Percentiles rank a stretch among this genome's conserved stretches.
Evolutionary conservation across 2,888 invertebrate genomes (phyloP).

Genomic region (Hyposoter dolosus): DNA sequence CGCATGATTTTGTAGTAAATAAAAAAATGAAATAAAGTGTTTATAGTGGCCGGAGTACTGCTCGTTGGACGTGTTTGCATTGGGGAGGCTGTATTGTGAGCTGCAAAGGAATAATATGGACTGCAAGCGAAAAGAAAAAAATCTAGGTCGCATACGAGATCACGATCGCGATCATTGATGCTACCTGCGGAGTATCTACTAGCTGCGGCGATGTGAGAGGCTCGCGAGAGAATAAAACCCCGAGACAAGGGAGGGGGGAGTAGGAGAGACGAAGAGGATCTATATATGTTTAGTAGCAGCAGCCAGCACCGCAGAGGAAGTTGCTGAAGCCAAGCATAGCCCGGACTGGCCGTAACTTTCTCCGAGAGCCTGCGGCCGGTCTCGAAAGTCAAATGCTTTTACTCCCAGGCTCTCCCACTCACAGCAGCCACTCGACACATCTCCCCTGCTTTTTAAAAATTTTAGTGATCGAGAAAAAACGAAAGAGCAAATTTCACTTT

Average conservation of each 20-base stretch:
- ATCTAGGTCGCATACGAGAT: conserved; percentile 66
- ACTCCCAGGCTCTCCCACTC: conserved; percentile 35
- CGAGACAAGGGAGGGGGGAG: neutral
- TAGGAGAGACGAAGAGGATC: neutral
- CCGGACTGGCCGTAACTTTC: conserved; percentile 62
- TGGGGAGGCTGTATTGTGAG: conserved; percentile 29
- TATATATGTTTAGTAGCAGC: conserved; percentile 38
- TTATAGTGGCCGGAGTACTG: neutral
- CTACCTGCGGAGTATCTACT: conserved; percentile 31
- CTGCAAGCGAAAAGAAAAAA: conserved; percentile 35
- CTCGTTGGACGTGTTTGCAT: conserved; percentile 3
- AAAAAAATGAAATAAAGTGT: neutral
- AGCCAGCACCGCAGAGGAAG: conserved; percentile 12
- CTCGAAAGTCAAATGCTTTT: conserved; percentile 69
- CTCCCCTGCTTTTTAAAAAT: neutral
- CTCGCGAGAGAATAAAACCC: conserved; percentile 38
- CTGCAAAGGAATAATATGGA: neutral
- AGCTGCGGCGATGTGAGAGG: conserved; percentile 22
- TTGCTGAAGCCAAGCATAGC: conserved; percentile 44
- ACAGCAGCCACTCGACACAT: conserved; percentile 2
- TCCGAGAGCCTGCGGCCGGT: conserved; percentile 61
- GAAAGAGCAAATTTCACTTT: conserved; percentile 13
- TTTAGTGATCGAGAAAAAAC: conserved; percentile 16
- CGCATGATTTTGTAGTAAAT: neutral
- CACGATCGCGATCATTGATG: conserved; percentile 63